phyloP scores from a whole-genome alignment of 2,888 invertebrate genomes.

The Limulus polyphemus region DNA sequence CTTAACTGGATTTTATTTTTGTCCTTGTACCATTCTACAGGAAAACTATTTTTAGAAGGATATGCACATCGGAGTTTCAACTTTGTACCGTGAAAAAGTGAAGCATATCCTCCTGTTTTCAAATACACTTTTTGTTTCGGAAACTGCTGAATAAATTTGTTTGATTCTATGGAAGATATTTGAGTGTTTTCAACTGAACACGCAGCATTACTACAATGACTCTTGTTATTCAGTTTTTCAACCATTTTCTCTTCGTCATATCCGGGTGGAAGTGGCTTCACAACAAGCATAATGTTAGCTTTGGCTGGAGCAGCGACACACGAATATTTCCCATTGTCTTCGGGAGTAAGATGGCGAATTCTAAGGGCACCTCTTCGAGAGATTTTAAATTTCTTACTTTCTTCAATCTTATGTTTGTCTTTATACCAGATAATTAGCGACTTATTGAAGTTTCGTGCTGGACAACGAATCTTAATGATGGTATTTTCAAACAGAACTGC shows the following conservation, averaged over 20 bases:
- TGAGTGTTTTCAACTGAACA: too few relatives aligned
- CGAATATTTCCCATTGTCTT: conserved; percentile 72
- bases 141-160: conserved; percentile 61
- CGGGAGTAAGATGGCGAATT: conserved; percentile 62
- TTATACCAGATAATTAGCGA: neutral
- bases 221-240: conserved; percentile 12
- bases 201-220: too few relatives aligned
- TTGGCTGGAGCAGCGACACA: conserved; percentile 67
- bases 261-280: conserved; percentile 60
- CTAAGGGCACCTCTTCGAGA: conserved; percentile 77
- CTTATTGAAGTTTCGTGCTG: conserved; percentile 33
- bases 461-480: conserved; percentile 84
- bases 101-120: conserved; percentile 79
- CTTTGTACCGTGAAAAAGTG: conserved; percentile 77
- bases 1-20: neutral
- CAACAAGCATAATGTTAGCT: conserved; percentile 64
- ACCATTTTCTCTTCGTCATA: conserved; percentile 50
- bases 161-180: neutral
- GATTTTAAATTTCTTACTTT: conserved; percentile 60
- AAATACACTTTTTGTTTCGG: conserved; percentile 67
- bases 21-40: neutral
- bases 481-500: conserved; percentile 83
- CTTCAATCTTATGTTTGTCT: too few relatives aligned
- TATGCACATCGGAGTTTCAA: conserved; percentile 82
- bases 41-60: neutral